These are phyloP conservation scores for Lasioglossum malachurum DNA, from an alignment of 2,888 invertebrate genomes.

Conservation along the genomic window DNA sequence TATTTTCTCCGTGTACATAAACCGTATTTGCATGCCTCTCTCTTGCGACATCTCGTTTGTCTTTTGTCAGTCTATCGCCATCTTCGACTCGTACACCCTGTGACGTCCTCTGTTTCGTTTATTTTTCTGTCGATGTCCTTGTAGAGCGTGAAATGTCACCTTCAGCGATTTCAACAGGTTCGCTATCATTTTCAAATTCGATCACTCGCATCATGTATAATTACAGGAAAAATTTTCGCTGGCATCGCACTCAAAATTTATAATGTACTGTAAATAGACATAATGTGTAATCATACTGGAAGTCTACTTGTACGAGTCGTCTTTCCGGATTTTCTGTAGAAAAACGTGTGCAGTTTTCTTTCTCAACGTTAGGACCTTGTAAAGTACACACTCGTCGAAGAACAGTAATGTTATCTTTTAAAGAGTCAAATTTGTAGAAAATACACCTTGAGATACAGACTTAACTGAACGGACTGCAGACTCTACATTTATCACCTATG, in stretches of 20 bases:
- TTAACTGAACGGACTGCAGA: too few species aligned
- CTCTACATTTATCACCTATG: too few species aligned
- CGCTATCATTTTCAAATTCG: not conserved
- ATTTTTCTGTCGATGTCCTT: not conserved
- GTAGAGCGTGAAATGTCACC: not conserved
- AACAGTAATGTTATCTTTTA: not conserved
- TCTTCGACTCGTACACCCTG: not conserved
- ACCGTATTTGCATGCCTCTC: conserved; percentile 57
- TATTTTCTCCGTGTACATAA: conserved; percentile 53
- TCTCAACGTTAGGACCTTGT: not conserved
- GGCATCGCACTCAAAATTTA: not conserved
- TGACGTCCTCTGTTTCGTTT: not conserved
- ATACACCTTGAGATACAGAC: too few species aligned
- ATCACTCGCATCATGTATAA: too few species aligned
- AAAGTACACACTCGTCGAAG: not conserved
- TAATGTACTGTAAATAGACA: not conserved
- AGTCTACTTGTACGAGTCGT: not conserved
- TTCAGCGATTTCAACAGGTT: not conserved
- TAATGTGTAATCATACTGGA: not conserved
- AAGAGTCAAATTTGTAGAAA: too few species aligned
- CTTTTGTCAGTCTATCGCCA: conserved; percentile 15
- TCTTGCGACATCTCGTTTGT: conserved; percentile 34
- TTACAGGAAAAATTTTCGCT: not conserved
- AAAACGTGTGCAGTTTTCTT: not conserved
- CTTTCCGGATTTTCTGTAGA: not conserved